Evolutionary conservation across 1,140 invertebrate species (phyloP).

Genomic region (Drosophila lini): DNA sequence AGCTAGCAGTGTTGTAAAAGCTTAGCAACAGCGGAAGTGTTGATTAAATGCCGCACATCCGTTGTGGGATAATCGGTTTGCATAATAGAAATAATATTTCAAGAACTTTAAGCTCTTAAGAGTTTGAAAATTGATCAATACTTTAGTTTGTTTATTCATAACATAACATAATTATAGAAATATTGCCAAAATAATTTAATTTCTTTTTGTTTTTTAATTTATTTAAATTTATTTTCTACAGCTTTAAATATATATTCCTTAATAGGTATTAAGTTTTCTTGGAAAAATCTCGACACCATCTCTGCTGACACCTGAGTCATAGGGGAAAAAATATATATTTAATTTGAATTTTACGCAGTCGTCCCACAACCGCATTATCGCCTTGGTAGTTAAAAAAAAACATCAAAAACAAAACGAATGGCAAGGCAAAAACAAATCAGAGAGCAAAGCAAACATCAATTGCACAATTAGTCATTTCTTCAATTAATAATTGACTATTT

Average conservation of each 20-base stretch:
- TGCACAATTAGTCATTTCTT: conserved; percentile 77
- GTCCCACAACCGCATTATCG: conserved; percentile 37
- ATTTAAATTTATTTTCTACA: conserved; percentile 4
- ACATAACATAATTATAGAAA: no score
- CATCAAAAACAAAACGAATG: conserved; percentile 22
- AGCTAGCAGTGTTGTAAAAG: conserved; percentile 51
- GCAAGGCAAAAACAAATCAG: conserved; percentile 21
- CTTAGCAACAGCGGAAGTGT: conserved; percentile 42
- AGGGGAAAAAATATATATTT: background rate
- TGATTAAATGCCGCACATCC: conserved; percentile 56
- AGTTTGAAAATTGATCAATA: no score
- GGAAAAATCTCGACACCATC: conserved; percentile 19
- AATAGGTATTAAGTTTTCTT: conserved; percentile 26
- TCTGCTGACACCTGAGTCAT: conserved; percentile 50
- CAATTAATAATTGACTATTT: conserved; percentile 81
- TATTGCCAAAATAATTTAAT: background rate
- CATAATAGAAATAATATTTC: background rate
- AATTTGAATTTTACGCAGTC: conserved; percentile 56
- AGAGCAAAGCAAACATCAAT: conserved; percentile 50
- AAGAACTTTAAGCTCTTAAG: background rate
- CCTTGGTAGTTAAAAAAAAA: conserved; percentile 48
- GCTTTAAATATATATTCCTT: conserved; percentile 1
- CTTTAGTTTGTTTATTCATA: no score
- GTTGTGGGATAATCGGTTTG: conserved; percentile 24
- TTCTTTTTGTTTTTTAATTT: background rate